Evolutionary conservation across 2,797 vertebrate genomes (phyloP).

Genomic region (Liparis tanakae): DNA sequence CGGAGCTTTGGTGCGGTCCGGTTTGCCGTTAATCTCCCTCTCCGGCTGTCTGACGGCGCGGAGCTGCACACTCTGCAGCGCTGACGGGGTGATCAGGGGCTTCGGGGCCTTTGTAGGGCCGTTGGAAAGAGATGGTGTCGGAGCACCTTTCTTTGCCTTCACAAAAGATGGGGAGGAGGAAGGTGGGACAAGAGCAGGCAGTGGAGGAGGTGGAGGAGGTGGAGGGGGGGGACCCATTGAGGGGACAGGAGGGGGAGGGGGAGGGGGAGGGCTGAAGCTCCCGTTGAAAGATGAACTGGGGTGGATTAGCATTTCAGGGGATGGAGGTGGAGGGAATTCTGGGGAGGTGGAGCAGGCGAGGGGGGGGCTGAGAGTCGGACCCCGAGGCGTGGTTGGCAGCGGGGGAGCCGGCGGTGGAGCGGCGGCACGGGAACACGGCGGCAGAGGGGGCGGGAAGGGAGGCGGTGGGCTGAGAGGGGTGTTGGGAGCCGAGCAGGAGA

Average conservation of each 20-base stretch:
- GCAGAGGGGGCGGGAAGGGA: slow-evolving; percentile 75
- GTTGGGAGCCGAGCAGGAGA: slow-evolving; percentile 61
- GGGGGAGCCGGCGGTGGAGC: slow-evolving; percentile 62
- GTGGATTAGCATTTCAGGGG: slow-evolving; percentile 83
- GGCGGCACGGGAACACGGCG: slow-evolving; percentile 55
- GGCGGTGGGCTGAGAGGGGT: slow-evolving; percentile 69
- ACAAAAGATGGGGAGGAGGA: slow-evolving; percentile 80
- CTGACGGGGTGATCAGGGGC: slow-evolving; percentile 91
- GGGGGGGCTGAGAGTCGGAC: slow-evolving; percentile 35
- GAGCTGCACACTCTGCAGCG: slow-evolving; percentile 91
- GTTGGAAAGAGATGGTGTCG: slow-evolving; percentile 63
- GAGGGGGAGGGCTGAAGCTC: slow-evolving; percentile 74
- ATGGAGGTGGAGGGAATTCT: slow-evolving; percentile 90
- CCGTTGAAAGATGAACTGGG: slow-evolving; percentile 72
- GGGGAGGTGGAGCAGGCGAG: slow-evolving; percentile 74
- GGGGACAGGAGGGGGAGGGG: slow-evolving; percentile 56
- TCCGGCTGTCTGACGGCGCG: slow-evolving; percentile 86
- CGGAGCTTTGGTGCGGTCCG: slow-evolving; percentile 64
- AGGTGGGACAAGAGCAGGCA: slow-evolving; percentile 70
- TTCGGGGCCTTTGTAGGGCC: slow-evolving; percentile 78
- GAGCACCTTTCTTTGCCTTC: slow-evolving; percentile 77
- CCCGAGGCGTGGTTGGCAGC: slow-evolving; percentile 65
- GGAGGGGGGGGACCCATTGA: slow-evolving; percentile 62
- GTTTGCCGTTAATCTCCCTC: slow-evolving; percentile 64
- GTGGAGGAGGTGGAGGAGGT: slow-evolving; percentile 69